phyloP scores from a whole-genome alignment of 2,113 vertebrate genomes.

The Orientallactaga bullata region DNA sequence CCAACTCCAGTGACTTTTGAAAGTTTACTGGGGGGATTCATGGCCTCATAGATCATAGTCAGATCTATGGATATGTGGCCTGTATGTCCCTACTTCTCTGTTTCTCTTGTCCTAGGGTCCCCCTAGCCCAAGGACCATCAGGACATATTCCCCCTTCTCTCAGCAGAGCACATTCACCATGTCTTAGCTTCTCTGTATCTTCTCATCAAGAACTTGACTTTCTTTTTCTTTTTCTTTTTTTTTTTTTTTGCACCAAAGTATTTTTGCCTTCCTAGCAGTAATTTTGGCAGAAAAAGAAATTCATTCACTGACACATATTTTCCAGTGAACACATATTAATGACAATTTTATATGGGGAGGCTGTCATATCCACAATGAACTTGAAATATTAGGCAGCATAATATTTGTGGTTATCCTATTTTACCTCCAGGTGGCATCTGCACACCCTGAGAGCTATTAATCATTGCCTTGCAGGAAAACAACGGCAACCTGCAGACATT shows the following conservation, averaged over 20 bases:
- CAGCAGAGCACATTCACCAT: rapidly evolving
- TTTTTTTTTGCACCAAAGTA: background rate
- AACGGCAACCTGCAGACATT: too few relatives aligned
- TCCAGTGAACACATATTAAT: background rate
- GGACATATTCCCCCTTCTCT: background rate
- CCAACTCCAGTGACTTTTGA: too few relatives aligned
- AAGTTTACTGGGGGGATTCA: background rate
- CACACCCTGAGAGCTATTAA: background rate
- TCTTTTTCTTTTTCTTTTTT: too few relatives aligned
- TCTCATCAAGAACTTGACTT: too few relatives aligned
- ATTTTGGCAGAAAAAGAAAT: background rate
- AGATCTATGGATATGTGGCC: rapidly evolving
- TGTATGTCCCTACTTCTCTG: too few relatives aligned
- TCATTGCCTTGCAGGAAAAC: background rate
- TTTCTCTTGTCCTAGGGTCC: background rate
- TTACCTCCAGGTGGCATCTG: background rate
- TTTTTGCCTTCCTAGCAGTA: background rate
- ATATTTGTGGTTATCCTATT: too few relatives aligned
- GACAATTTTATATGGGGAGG: background rate
- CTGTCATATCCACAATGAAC: background rate
- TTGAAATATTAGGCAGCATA: too few relatives aligned
- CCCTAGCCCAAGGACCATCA: background rate
- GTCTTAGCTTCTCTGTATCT: background rate
- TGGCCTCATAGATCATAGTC: background rate
- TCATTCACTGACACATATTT: background rate